Evolutionary conservation across 2,797 vertebrate genomes (phyloP).

Genomic region (Perdix hodgsoniae): DNA sequence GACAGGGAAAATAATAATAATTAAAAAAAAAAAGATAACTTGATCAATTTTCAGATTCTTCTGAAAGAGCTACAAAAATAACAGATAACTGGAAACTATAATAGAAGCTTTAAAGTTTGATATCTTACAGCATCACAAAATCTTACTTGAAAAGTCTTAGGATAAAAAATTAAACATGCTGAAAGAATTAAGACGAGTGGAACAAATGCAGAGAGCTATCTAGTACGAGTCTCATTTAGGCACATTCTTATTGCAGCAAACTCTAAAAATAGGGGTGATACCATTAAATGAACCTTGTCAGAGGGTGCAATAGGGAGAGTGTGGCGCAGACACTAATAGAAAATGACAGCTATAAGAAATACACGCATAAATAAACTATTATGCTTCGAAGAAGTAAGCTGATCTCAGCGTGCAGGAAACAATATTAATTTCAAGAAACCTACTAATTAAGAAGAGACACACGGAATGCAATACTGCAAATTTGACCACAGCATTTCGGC

Average conservation of each 20-base stretch:
- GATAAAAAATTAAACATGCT: constrained; percentile 46
- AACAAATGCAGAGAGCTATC: not conserved
- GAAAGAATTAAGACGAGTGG: constrained; percentile 27
- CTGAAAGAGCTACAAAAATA: constrained; percentile 64
- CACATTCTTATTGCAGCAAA: not conserved
- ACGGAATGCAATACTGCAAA: not conserved
- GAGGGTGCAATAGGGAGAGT: not conserved
- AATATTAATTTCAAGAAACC: not conserved
- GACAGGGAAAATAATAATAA: not conserved
- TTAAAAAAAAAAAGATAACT: not conserved
- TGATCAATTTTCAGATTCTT: constrained; percentile 59
- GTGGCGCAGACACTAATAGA: accelerated
- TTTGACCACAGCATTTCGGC: not conserved
- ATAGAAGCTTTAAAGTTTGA: constrained; percentile 53
- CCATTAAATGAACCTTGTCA: not conserved
- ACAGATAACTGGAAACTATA: constrained; percentile 48
- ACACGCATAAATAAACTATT: not conserved
- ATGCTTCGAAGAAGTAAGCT: not conserved
- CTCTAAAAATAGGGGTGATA: not conserved
- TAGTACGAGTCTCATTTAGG: not conserved
- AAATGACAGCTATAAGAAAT: not conserved
- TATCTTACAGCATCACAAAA: constrained; percentile 61
- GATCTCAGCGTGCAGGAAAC: not conserved
- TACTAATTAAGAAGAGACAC: not conserved
- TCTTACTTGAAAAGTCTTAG: constrained; percentile 54